Evolutionary conservation across 2,797 vertebrate species (phyloP), one percentile per base, ranked within the genome.

Genomic region (Galaxias olidus): DNA sequence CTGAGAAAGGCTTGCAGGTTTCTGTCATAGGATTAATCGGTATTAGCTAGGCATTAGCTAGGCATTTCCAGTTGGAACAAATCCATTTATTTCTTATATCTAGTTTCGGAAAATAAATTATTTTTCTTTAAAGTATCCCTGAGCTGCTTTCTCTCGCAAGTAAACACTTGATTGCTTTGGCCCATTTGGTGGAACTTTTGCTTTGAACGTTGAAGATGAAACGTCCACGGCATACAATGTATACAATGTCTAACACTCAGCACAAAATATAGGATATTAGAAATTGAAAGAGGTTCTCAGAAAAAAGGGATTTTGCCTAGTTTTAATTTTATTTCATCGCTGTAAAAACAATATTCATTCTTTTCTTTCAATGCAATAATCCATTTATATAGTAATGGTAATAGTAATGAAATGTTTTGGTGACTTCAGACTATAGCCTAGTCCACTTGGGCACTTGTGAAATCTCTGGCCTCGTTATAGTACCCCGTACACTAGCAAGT

Each of bases 21-120:
- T 30, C 30, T 68, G 62, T 73, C 71, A 15, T 10, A 62, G 75
- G 83, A 91, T 91, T 91, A 90, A 67, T 60, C 46, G 56, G 79
- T 20, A 86, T 90, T 86, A 86, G 78, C 69, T 61, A 53, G 76
- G 78, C 40, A 86, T 90, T 86, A 86, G 78, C 69, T 61, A 53
- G 76, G 78, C 73, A 78, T 54, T 80, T 83, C 78, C 87, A 80
- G 72, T 88, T 85, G 75, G 69, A 83, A 76, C 64, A 77, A 79
- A 61, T 52, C 62, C 58, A 44, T 70, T 52, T 65, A 44, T 74
- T 68, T 14, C 52, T 75, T n/a, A 73, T 76, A 65, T 81, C 65
- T 82, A 80, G 70, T 79, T 65, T 65, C 56, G 56, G 59, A 69
- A 75, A 81, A 82, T 81, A 86, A 85, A 85, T n/a, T 76, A 77